A percentile compares a stretch with the other conserved stretches of the same genome.
Conservation (phyloP, 2,888 invertebrate genomes). For the Branchellion lobata region DNA sequence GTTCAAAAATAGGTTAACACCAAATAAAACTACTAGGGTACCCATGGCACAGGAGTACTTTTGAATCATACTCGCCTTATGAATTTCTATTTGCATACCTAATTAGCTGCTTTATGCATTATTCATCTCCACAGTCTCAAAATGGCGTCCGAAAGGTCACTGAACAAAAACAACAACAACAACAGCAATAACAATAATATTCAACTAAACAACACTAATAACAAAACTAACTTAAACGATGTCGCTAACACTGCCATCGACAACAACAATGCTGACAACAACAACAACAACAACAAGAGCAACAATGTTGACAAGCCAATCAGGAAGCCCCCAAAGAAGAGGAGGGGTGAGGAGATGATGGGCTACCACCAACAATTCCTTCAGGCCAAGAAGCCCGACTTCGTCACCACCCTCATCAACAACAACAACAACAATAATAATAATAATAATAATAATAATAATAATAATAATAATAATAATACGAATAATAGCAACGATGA, state of each 20-base stretch:
- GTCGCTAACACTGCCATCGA: not conserved
- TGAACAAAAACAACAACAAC: not conserved
- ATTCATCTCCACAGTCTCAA: not conserved
- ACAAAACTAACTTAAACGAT: not conserved
- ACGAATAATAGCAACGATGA: not conserved
- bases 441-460: not conserved
- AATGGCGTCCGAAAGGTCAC: not conserved
- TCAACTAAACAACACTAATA: not conserved
- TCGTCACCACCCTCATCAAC: not conserved
- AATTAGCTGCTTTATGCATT: too few species aligned
- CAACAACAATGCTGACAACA: not conserved
- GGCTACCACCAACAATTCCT: constrained; percentile 31
- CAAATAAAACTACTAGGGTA: too few species aligned
- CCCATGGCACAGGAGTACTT: too few species aligned
- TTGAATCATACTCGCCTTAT: too few species aligned
- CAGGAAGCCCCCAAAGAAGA: constrained; percentile 85
- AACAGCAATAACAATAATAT: constrained; percentile 20
- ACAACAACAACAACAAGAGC: not conserved
- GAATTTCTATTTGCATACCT: too few species aligned
- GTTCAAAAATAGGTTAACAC: too few species aligned
- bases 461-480: not conserved
- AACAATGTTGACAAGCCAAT: constrained; percentile 52
- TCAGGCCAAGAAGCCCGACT: not conserved
- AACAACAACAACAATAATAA: constrained; percentile 22
- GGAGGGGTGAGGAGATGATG: constrained; percentile 67